Conservation (phyloP, 1,140 invertebrate species). For the Lasaia peninsularis region DNA sequence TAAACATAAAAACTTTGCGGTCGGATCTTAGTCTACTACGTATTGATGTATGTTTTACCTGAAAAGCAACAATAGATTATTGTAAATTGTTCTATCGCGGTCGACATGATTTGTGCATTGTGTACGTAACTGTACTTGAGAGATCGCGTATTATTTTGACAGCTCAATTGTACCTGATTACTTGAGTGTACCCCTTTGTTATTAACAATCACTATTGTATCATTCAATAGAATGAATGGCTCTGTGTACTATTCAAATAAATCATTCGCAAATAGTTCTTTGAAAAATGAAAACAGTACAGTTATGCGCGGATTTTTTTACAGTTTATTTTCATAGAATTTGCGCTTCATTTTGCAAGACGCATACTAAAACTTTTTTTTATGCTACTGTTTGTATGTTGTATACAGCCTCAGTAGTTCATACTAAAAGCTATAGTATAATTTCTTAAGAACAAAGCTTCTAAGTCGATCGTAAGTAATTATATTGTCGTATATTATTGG, state of each 20-base stretch:
- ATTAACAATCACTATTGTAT: slow-evolving; percentile 20
- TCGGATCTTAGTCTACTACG: no score
- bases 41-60: slow-evolving; percentile 15
- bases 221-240: neutral
- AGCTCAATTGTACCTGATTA: slow-evolving; percentile 65
- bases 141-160: slow-evolving; percentile 52
- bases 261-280: neutral
- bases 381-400: no score
- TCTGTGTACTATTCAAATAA: slow-evolving; percentile 4
- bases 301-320: no score
- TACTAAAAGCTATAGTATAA: no score
- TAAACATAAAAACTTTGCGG: no score
- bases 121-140: slow-evolving; percentile 45
- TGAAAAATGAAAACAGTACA: neutral
- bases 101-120: slow-evolving; percentile 56
- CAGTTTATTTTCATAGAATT: no score
- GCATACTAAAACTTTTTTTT: no score
- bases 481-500: no score
- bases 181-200: slow-evolving; percentile 36
- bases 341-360: no score
- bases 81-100: slow-evolving; percentile 51
- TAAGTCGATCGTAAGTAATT: no score
- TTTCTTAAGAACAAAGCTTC: no score
- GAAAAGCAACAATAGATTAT: slow-evolving; percentile 44
- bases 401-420: no score